Base-by-base conservation (phyloP, 30 jellyfish, hydroid and myxozoan species). In the Cassiopea andromeda region DNA sequence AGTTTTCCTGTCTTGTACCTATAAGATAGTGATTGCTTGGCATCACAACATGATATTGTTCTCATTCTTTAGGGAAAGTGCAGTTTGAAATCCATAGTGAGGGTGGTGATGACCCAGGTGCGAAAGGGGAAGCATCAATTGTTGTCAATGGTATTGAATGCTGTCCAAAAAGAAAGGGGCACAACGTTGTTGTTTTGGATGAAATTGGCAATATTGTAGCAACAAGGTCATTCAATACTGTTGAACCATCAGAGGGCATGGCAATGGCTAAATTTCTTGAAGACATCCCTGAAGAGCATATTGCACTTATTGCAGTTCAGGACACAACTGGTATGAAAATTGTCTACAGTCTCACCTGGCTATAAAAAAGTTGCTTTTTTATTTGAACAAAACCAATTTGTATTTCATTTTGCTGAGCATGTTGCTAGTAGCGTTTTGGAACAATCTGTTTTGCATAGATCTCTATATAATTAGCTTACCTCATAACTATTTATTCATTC, bases 61-160 rank as follows among this genome's bases (percentile, higher is more conserved):
- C 44, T 14, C 60, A 44, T 44, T 9, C 50, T 14, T 6, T 60
- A 93, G 98, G 98, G 5, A 93, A 93, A 85, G 97, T 93, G 73
- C 98, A 93, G 75, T 93, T 93, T 84, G 98, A 93, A 66, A 78
- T 93, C 60, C 98, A 93, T 92, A 93, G 98, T 54, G 97, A 93
- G 84, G 98, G 98, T 17, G 92, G 90, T 9, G 95, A 93, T 48
- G 98, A 93, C 80, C 96, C 98, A n/a, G 91, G 94, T 69, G 92
- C 70, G 18, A 82, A 80, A 75, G 98, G 98, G 38, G 89, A 75
- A 54, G 90, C 98, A 3, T 88, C 97, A 44, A 93, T 93, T 57
- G 85, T 93, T 61, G 98, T 93, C 69, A 93, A 93, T 67, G 98
- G 98, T 6, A 84, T 87, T 46, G 98, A 93, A 48, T 88, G 93